A percentile compares a stretch with the other conserved stretches of the same genome.
phyloP scores from a whole-genome alignment of 2,797 vertebrate genomes.

The Pristis pectinata region DNA sequence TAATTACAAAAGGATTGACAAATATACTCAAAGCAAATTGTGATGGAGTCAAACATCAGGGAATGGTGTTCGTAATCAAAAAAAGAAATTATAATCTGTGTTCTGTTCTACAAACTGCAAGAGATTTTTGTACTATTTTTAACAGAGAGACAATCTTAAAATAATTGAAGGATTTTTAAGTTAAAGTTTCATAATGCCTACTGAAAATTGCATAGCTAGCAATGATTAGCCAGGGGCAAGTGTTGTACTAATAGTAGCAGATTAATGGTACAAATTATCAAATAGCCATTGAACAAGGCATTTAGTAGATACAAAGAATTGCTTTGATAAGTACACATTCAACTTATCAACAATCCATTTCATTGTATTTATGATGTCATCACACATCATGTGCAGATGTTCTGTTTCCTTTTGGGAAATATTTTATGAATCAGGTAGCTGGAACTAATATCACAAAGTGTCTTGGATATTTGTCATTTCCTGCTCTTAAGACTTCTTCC shows the following conservation, averaged over 20 bases:
- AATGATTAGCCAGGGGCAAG: not conserved
- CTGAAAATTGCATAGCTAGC: too few relatives aligned
- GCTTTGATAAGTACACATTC: not conserved
- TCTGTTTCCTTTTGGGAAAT: not conserved
- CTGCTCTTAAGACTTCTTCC: not conserved
- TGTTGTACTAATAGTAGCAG: not conserved
- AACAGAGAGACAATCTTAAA: not conserved
- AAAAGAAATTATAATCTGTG: not conserved
- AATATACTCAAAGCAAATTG: not conserved
- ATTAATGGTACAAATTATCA: not conserved
- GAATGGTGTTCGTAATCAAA: not conserved
- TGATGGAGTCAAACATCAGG: not conserved
- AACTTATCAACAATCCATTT: not conserved
- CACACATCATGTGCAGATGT: not conserved
- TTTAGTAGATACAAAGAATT: not conserved
- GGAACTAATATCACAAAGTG: not conserved
- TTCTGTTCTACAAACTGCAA: not conserved
- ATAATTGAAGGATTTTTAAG: not conserved
- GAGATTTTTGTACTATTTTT: not conserved
- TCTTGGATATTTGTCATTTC: not conserved
- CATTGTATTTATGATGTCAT: not conserved
- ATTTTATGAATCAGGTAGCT: not conserved
- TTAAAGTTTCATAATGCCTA: not conserved
- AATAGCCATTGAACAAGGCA: not conserved
- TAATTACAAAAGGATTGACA: not conserved